These are phyloP conservation scores for Pholis gunnellus DNA, from an alignment of 2,113 vertebrate genomes.

Conservation along the genomic window DNA sequence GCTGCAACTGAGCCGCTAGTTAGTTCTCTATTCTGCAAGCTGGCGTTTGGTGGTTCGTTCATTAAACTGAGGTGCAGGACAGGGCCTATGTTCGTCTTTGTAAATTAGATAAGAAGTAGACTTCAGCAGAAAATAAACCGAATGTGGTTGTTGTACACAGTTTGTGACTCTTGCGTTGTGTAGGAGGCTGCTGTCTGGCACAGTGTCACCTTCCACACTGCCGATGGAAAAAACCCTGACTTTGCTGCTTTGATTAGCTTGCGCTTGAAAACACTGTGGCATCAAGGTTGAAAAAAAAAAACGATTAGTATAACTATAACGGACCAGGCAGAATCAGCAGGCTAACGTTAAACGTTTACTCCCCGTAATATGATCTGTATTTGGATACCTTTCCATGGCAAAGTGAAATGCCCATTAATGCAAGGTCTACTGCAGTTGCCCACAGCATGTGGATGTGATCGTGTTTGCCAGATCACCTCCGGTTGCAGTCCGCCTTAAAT, in stretches of 20 bases:
- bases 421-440: constrained; percentile 2
- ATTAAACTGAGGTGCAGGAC: not conserved
- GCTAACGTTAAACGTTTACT: not conserved
- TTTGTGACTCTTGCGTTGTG: not conserved
- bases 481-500: constrained; percentile 11
- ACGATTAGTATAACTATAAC: not conserved
- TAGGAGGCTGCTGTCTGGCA: not conserved
- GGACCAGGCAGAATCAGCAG: not conserved
- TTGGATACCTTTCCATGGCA: constrained; percentile 2
- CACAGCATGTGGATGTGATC: constrained; percentile 24
- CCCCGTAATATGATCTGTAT: constrained; percentile 24
- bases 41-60: not conserved
- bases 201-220: not conserved
- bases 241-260: not conserved
- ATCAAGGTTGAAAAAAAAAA: not conserved
- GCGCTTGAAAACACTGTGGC: not conserved
- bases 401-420: constrained; percentile 15
- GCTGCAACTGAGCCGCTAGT: not conserved
- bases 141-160: not conserved
- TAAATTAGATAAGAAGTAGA: not conserved
- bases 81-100: not conserved
- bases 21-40: not conserved
- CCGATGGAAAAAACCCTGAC: not conserved
- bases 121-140: not conserved
- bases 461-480: constrained; percentile 30